Percentiles rank a stretch among this genome's conserved stretches.
Evolutionary conservation across 2,113 vertebrate species (phyloP).

Genomic region (Myodes glareolus): DNA sequence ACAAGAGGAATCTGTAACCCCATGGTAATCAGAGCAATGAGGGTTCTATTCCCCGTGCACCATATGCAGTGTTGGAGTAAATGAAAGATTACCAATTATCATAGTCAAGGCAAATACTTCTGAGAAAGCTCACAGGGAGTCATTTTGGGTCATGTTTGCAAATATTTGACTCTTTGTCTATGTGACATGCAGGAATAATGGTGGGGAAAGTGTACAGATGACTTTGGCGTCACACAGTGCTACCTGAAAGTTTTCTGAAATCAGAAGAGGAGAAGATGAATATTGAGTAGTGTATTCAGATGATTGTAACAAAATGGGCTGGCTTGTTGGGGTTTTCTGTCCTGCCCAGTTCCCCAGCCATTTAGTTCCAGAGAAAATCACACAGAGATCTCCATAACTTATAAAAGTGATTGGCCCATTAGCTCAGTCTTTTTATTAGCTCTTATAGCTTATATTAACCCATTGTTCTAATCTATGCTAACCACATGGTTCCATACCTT

Average conservation of each 20-base stretch:
- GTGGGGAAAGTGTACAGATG: background rate
- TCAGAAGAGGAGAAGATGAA: background rate
- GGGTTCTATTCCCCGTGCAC: background rate
- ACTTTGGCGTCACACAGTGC: background rate
- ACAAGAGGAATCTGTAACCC: background rate
- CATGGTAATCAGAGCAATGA: background rate
- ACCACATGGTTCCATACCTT: too few species aligned
- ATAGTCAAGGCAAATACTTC: background rate
- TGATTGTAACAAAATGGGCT: too few species aligned
- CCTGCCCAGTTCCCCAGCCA: too few species aligned
- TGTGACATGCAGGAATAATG: background rate
- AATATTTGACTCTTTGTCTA: background rate
- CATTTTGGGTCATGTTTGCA: background rate
- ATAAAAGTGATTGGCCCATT: too few species aligned
- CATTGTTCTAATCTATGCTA: too few species aligned
- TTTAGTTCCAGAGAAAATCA: too few species aligned
- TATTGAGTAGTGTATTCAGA: background rate
- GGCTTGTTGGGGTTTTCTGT: too few species aligned
- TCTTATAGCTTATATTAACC: too few species aligned
- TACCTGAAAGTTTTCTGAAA: background rate
- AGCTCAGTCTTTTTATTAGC: too few species aligned
- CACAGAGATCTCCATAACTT: too few species aligned
- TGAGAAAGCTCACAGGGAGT: background rate
- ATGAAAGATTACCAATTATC: background rate
- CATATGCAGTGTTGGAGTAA: background rate